Conservation (phyloP, 1,140 invertebrate species). For the Teleogryllus occipitalis region DNA sequence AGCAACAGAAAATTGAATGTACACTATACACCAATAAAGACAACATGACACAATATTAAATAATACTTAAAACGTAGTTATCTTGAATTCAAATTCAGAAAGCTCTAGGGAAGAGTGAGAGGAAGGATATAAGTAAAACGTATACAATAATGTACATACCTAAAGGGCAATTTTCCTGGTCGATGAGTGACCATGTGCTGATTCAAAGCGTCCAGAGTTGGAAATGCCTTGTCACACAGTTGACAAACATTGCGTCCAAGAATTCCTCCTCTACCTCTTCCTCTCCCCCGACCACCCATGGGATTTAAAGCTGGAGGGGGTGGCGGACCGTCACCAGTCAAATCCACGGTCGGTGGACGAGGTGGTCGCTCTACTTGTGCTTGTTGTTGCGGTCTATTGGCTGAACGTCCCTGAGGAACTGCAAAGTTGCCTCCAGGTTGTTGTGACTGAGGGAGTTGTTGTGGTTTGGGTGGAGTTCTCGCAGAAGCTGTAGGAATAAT, state of each 20-base stretch:
- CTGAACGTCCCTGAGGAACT: slow-evolving; percentile 35
- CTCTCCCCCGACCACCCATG: slow-evolving; percentile 35
- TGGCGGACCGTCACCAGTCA: slow-evolving; percentile 41
- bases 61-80: not conserved
- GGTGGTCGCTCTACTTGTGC: slow-evolving; percentile 37
- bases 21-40: not conserved
- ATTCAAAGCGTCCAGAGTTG: slow-evolving; percentile 40
- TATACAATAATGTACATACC: slow-evolving; percentile 30
- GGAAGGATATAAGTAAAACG: too few relatives aligned
- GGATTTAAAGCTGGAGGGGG: slow-evolving; percentile 29
- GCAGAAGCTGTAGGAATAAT: slow-evolving; percentile 40
- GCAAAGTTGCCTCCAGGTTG: slow-evolving; percentile 32
- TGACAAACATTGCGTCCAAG: slow-evolving; percentile 34
- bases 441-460: not conserved
- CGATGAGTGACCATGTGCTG: slow-evolving; percentile 43
- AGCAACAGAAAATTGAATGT: not conserved
- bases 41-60: not conserved
- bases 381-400: slow-evolving; percentile 18
- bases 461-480: not conserved
- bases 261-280: slow-evolving; percentile 15
- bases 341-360: slow-evolving; percentile 45
- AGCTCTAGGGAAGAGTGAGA: not conserved
- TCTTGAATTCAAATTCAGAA: not conserved
- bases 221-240: slow-evolving; percentile 44
- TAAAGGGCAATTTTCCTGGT: slow-evolving; percentile 41